phyloP scores from a whole-genome alignment of 2,797 vertebrate genomes.

The Pantherophis vulpinus region DNA sequence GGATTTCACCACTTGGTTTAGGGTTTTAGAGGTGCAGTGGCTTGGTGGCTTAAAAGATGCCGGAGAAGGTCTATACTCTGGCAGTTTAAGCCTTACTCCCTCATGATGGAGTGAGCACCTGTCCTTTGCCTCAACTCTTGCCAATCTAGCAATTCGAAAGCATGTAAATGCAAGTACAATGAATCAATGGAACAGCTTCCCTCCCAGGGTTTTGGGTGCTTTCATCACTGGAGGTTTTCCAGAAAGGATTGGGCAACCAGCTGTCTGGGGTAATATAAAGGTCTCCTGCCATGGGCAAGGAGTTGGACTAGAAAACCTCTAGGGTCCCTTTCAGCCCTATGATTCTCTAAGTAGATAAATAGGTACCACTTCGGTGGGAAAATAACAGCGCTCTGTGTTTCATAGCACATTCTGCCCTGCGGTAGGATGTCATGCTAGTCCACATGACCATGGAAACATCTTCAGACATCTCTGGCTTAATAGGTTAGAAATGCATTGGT shows the following conservation, averaged over 20 bases:
- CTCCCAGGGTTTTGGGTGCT: not conserved
- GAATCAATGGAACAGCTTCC: not conserved
- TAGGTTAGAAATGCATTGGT: not conserved
- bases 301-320: not conserved
- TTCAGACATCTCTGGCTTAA: not conserved
- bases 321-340: not conserved
- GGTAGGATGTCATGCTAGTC: not conserved
- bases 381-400: not conserved
- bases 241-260: not conserved
- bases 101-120: not conserved
- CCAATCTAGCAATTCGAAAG: not conserved
- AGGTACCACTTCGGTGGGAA: not conserved
- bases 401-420: not conserved
- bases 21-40: not conserved
- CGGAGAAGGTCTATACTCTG: not conserved
- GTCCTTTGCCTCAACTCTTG: not conserved
- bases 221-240: not conserved
- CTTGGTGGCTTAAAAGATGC: not conserved
- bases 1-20: not conserved
- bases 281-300: not conserved
- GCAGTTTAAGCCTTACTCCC: not conserved
- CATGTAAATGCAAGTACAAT: not conserved
- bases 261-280: not conserved
- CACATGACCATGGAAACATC: not conserved
- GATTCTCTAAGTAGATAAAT: not conserved